Evolutionary conservation across 2,797 vertebrate genomes (phyloP).

Genomic region (Xerus rutilus): DNA sequence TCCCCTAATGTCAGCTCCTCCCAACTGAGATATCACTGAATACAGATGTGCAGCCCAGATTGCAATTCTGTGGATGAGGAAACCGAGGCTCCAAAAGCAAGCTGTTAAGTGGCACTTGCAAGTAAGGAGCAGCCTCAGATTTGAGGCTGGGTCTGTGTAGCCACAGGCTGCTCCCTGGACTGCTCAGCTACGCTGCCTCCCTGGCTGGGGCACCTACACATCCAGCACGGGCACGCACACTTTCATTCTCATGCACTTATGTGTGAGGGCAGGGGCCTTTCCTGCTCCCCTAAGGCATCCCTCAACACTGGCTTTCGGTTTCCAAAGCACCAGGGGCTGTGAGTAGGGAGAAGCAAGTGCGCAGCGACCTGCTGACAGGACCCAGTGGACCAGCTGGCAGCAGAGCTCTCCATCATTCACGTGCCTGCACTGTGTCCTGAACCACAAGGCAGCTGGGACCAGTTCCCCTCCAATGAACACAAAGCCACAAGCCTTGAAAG

Average conservation of each 20-base stretch:
- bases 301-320: slow-evolving; percentile 17
- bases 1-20: not conserved
- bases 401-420: not conserved
- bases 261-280: not conserved
- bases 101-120: accelerated
- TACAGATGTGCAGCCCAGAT: accelerated
- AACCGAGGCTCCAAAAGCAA: not conserved
- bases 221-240: not conserved
- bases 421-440: not conserved
- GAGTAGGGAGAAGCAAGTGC: slow-evolving; percentile 34
- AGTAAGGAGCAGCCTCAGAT: too few species aligned
- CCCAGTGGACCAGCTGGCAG: not conserved
- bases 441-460: not conserved
- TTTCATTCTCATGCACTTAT: not conserved
- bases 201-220: not conserved
- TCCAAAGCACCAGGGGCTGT: slow-evolving; percentile 60
- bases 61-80: not conserved
- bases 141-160: too few species aligned
- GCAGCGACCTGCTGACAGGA: slow-evolving; percentile 59
- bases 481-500: slow-evolving; percentile 16
- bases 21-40: not conserved
- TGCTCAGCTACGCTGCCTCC: not conserved
- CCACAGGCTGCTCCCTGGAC: not conserved
- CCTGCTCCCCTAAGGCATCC: slow-evolving; percentile 21
- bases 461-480: not conserved